Conservation (phyloP, 2,113 vertebrate species). For the Tyto alba region DNA sequence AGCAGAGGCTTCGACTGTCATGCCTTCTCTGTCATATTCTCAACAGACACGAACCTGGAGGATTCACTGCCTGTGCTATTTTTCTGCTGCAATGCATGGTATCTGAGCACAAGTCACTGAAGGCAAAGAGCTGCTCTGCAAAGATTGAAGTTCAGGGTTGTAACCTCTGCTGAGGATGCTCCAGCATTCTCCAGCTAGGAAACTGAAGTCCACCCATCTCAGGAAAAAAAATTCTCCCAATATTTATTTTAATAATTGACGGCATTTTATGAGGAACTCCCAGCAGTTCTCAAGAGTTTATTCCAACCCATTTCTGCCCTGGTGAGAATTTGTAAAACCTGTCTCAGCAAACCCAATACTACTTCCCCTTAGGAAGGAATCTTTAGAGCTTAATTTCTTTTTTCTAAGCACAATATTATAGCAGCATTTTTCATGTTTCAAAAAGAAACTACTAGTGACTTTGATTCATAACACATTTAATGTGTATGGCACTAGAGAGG, state of each 20-base stretch:
- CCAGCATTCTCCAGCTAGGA: neutral
- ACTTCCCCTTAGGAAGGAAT: neutral
- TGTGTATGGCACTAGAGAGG: neutral
- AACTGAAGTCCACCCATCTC: neutral
- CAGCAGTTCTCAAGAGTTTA: neutral
- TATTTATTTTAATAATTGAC: neutral
- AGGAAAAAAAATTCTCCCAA: neutral
- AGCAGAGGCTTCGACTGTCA: neutral
- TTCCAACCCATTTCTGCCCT: neutral
- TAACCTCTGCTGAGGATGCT: neutral
- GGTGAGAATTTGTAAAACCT: neutral
- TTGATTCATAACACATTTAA: constrained; percentile 11
- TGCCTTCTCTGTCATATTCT: neutral
- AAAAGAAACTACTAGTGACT: neutral
- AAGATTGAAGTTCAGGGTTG: neutral
- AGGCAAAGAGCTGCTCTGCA: neutral
- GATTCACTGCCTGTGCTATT: neutral
- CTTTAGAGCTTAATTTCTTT: neutral
- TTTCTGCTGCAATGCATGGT: accelerated
- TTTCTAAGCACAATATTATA: neutral
- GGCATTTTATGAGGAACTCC: neutral
- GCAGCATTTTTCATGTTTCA: neutral
- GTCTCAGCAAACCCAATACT: neutral
- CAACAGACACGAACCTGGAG: neutral
- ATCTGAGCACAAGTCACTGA: neutral